Percentiles rank a stretch among this genome's conserved stretches.
These are phyloP conservation scores for Otolemur garnettii DNA, from an alignment of 2,113 vertebrate species.

Conservation along the genomic window DNA sequence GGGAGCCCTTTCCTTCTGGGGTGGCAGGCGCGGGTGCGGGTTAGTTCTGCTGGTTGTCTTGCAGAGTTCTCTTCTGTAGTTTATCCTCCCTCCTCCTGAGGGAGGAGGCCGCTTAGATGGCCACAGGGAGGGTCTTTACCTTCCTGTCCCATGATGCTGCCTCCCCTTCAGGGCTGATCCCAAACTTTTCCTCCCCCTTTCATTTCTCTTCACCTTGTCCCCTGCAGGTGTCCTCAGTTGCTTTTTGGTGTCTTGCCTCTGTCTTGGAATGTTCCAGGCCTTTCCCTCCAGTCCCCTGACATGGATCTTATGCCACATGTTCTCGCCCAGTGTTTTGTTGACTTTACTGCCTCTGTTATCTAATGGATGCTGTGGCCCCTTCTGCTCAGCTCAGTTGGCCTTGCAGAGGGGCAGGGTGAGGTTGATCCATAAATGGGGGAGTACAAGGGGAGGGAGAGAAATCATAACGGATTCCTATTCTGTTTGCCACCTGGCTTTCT, in stretches of 20 bases:
- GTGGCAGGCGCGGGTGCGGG: too few species aligned
- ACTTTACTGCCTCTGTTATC: neutral
- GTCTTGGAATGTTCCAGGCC: neutral
- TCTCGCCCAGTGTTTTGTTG: neutral
- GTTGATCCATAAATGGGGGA: neutral
- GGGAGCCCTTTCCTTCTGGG: neutral
- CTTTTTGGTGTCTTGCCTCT: neutral
- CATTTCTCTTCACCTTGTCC: constrained; percentile 43
- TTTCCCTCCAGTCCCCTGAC: neutral
- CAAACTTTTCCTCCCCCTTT: neutral
- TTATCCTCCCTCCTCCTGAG: too few species aligned
- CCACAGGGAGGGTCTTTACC: neutral
- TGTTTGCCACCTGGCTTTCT: neutral
- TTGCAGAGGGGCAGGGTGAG: neutral
- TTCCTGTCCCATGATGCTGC: neutral
- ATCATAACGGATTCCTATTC: neutral
- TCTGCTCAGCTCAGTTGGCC: neutral
- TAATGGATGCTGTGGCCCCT: neutral
- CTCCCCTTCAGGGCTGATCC: neutral
- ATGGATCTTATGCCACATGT: neutral
- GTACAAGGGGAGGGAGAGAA: neutral
- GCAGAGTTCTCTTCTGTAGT: neutral
- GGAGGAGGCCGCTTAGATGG: neutral
- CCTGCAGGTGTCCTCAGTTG: constrained; percentile 10
- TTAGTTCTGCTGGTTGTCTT: neutral